A percentile compares a stretch with the other conserved stretches of the same genome.
phyloP scores from a whole-genome alignment of 1,140 invertebrate species.

The Batillaria attramentaria region DNA sequence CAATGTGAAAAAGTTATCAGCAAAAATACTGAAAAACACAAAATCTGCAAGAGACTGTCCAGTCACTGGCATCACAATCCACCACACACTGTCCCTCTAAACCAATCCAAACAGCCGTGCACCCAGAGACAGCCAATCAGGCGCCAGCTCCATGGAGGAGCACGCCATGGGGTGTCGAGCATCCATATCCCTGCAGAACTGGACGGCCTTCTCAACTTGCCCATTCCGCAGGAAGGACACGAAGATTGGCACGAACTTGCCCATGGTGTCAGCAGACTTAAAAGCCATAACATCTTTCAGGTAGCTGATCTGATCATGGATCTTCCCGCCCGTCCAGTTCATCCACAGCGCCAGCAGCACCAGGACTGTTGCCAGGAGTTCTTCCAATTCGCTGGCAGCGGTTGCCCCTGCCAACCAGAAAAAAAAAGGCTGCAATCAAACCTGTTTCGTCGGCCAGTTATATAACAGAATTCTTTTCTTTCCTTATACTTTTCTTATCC shows the following conservation, averaged over 20 bases:
- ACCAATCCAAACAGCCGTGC: slow-evolving; percentile 16
- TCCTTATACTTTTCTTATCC: background rate
- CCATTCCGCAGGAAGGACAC: too few species aligned
- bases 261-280: background rate
- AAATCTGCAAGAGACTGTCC: too few species aligned
- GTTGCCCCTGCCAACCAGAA: slow-evolving; percentile 19
- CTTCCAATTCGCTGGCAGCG: slow-evolving; percentile 17
- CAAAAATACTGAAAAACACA: too few species aligned
- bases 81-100: background rate
- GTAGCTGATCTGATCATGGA: background rate
- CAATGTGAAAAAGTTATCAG: too few species aligned
- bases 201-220: background rate
- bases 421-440: background rate
- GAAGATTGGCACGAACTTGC: too few species aligned
- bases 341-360: slow-evolving; percentile 32
- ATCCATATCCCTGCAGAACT: slow-evolving; percentile 22
- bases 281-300: background rate
- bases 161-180: slow-evolving; percentile 23
- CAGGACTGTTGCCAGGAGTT: slow-evolving; percentile 33
- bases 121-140: slow-evolving; percentile 23
- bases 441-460: background rate
- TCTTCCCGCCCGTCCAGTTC: slow-evolving; percentile 1
- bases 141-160: slow-evolving; percentile 21
- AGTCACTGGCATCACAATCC: too few species aligned
- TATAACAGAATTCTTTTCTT: too few species aligned